Conservation (phyloP, 2,888 invertebrate species). For the Nebria salina region DNA sequence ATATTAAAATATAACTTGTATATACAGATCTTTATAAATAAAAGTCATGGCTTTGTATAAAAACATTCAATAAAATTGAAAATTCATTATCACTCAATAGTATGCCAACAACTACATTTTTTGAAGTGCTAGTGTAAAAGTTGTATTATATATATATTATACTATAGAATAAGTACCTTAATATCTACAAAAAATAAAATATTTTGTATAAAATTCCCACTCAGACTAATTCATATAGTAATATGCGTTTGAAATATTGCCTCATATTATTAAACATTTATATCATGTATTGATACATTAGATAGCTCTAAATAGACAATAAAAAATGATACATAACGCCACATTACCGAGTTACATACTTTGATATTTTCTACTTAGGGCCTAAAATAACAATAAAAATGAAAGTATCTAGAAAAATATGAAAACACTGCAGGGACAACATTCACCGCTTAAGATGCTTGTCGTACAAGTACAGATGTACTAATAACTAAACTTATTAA, state of each 20-base stretch:
- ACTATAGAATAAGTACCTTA: slow-evolving; percentile 19
- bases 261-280: background rate
- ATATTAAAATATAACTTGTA: slow-evolving; percentile 38
- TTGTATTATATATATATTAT: background rate
- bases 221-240: background rate
- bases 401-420: background rate
- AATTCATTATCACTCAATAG: slow-evolving; percentile 15
- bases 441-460: background rate
- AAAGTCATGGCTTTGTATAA: slow-evolving; percentile 37
- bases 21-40: slow-evolving; percentile 19
- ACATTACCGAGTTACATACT: too few species aligned
- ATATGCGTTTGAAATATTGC: background rate
- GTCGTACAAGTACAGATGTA: background rate
- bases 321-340: too few species aligned
- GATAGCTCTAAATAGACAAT: too few species aligned
- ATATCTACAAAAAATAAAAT: slow-evolving; percentile 26
- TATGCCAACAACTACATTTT: slow-evolving; percentile 24
- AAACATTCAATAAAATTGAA: background rate
- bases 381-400: background rate
- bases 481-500: slow-evolving; percentile 26
- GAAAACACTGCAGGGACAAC: background rate
- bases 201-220: slow-evolving; percentile 29
- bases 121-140: slow-evolving; percentile 1
- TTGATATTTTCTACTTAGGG: too few species aligned
- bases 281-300: background rate